A percentile compares a stretch with the other conserved stretches of the same genome.
Evolutionary conservation across 2,797 vertebrate genomes (phyloP).

Genomic region (Tamandua tetradactyla): DNA sequence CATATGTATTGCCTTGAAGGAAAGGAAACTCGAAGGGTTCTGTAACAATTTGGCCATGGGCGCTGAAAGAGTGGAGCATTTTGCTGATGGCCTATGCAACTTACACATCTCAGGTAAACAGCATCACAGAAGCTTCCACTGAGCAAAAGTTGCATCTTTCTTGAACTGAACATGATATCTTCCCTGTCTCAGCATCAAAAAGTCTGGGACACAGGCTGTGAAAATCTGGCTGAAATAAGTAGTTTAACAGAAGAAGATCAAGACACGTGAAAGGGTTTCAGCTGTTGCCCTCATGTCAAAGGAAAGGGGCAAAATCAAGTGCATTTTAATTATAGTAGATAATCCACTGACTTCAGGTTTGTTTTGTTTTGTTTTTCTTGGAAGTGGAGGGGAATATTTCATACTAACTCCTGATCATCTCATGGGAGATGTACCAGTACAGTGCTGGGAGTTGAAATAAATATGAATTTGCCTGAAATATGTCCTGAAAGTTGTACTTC

Average conservation of each 20-base stretch:
- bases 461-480: background rate
- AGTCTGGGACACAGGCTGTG: background rate
- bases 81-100: background rate
- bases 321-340: background rate
- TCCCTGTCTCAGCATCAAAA: background rate
- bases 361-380: background rate
- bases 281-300: background rate
- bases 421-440: background rate
- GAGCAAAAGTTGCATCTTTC: background rate
- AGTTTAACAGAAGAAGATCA: background rate
- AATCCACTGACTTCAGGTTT: background rate
- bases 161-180: background rate
- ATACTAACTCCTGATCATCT: background rate
- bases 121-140: rapidly evolving
- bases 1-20: background rate
- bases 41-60: background rate
- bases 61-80: background rate
- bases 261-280: background rate
- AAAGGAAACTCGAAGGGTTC: background rate
- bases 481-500: background rate
- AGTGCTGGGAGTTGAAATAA: background rate
- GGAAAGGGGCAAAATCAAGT: background rate
- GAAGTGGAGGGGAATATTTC: background rate
- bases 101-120: background rate
- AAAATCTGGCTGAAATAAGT: background rate